phyloP scores from a whole-genome alignment of 2,888 invertebrate genomes.

The Aleiodes testaceus region DNA sequence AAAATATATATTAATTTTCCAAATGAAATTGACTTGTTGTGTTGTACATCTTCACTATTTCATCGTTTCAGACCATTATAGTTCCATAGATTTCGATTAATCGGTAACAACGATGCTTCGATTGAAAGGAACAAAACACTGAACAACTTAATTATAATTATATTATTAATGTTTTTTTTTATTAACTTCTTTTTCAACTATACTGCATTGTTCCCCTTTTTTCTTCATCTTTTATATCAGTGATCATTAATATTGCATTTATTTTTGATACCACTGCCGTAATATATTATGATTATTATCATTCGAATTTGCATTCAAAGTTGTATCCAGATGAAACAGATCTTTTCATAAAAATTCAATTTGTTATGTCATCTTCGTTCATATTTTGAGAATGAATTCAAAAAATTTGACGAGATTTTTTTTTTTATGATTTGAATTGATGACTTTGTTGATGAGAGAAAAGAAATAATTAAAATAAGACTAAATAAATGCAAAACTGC shows the following conservation, averaged over 20 bases:
- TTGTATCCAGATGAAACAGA: slow-evolving; percentile 5
- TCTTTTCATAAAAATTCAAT: slow-evolving; percentile 14
- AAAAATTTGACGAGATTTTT: slow-evolving; percentile 1
- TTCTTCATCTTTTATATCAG: background rate
- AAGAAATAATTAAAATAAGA: background rate
- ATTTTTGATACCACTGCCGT: no score
- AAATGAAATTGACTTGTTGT: slow-evolving; percentile 1
- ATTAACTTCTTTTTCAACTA: slow-evolving; percentile 12
- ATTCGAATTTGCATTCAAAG: slow-evolving; percentile 6
- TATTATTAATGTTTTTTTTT: background rate
- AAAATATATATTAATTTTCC: background rate
- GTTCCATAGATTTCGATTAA: no score
- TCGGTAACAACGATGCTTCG: no score
- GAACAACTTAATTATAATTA: background rate
- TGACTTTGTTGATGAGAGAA: slow-evolving; percentile 1
- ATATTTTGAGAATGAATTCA: no score
- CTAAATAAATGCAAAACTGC: slow-evolving; percentile 23
- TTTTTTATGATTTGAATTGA: background rate
- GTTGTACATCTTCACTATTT: background rate
- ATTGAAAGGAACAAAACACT: background rate
- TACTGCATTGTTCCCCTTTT: background rate
- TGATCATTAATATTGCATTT: no score
- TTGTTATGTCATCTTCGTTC: background rate
- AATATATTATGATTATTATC: background rate
- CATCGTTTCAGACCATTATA: background rate